Percentiles rank a stretch among this genome's conserved stretches.
Evolutionary conservation across 2,797 vertebrate species (phyloP).

Genomic region (Hypotaenidia philippensis): DNA sequence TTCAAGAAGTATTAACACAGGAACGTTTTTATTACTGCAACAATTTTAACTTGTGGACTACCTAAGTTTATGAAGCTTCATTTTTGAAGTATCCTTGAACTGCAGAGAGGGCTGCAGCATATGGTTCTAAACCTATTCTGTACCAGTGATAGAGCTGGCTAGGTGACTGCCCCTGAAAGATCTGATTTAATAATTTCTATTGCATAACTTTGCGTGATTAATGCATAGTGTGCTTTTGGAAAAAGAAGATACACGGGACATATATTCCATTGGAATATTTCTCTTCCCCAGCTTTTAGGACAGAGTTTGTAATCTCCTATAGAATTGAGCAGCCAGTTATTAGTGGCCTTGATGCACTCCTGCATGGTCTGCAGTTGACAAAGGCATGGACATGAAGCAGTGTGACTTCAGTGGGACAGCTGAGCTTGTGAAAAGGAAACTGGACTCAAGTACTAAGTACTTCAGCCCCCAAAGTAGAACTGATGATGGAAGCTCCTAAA

Average conservation of each 20-base stretch:
- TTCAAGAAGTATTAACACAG: background rate
- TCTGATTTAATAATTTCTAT: background rate
- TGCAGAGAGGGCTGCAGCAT: background rate
- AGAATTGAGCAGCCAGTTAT: background rate
- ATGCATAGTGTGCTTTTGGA: background rate
- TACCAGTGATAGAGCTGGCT: background rate
- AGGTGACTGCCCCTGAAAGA: background rate
- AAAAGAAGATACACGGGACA: background rate
- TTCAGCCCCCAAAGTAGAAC: background rate
- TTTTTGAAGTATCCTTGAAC: background rate
- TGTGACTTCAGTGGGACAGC: background rate
- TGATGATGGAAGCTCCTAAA: background rate
- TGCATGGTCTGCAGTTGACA: background rate
- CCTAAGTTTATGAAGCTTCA: background rate
- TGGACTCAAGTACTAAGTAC: background rate
- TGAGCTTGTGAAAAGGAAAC: background rate
- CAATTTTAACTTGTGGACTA: background rate
- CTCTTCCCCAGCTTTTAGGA: background rate
- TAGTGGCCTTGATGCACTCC: background rate
- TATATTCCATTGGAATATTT: background rate
- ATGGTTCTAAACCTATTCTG: background rate
- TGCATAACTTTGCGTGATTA: background rate
- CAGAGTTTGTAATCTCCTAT: background rate
- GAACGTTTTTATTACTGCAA: background rate
- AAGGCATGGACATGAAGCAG: background rate